Evolutionary conservation across 2,888 invertebrate species (phyloP).

Genomic region (Urechis unicinctus): DNA sequence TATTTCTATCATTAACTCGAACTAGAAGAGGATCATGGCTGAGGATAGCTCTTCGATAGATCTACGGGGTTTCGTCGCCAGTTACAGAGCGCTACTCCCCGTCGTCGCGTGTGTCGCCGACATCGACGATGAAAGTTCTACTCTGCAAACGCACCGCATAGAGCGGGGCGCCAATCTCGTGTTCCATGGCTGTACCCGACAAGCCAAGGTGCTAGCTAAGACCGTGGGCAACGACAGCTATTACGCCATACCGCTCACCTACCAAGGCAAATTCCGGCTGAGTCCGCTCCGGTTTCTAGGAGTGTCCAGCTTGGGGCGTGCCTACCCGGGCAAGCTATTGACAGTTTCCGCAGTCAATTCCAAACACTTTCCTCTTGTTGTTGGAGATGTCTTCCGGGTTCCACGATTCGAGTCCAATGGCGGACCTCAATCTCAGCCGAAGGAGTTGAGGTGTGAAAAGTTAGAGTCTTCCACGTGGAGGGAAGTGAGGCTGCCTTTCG

Average conservation of each 20-base stretch:
- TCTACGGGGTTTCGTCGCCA: slow-evolving; percentile 20
- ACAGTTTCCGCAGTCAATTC: slow-evolving; percentile 10
- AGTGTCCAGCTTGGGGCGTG: slow-evolving; percentile 13
- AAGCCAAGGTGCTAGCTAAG: slow-evolving; percentile 21
- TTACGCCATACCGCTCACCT: slow-evolving; percentile 23
- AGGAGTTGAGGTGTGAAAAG: slow-evolving; percentile 14
- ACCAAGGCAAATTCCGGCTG: slow-evolving; percentile 20
- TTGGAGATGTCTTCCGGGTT: slow-evolving; percentile 17
- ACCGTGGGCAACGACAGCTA: slow-evolving; percentile 3
- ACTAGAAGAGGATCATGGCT: too few relatives aligned
- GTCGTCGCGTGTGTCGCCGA: slow-evolving; percentile 17
- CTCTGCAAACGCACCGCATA: slow-evolving; percentile 21
- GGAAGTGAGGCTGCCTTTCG: slow-evolving; percentile 16
- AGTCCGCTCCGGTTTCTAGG: slow-evolving; percentile 13
- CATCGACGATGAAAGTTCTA: slow-evolving; percentile 22
- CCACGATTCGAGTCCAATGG: slow-evolving; percentile 8
- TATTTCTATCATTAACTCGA: too few relatives aligned
- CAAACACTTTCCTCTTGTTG: slow-evolving; percentile 2
- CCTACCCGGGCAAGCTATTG: slow-evolving; percentile 17
- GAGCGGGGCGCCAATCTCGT: slow-evolving; percentile 20
- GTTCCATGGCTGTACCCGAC: slow-evolving; percentile 24
- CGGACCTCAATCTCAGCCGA: not conserved
- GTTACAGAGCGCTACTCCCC: slow-evolving; percentile 18
- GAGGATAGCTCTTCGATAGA: too few relatives aligned
- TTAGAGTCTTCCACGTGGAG: slow-evolving; percentile 5